Evolutionary conservation across 2,113 vertebrate genomes (phyloP).

Genomic region (Mormyrus lacerda): DNA sequence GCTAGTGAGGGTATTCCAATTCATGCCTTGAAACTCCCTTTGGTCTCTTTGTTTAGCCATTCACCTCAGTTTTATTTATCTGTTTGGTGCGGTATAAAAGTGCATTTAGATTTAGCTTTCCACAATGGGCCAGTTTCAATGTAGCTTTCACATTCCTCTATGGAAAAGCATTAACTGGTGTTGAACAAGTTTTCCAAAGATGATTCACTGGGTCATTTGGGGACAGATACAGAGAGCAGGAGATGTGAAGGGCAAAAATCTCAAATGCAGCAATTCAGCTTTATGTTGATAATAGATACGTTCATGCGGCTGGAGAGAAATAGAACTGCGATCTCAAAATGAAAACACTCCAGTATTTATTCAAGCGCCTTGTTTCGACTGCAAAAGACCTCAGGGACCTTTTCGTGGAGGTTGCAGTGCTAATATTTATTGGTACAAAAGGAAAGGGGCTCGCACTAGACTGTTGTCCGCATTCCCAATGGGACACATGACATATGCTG

Average conservation of each 20-base stretch:
- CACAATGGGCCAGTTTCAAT: background rate
- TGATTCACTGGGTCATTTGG: background rate
- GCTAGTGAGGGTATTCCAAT: background rate
- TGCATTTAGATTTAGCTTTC: background rate
- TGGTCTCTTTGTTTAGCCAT: background rate
- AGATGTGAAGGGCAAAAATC: background rate
- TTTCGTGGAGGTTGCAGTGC: constrained; percentile 8
- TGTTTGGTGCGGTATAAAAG: background rate
- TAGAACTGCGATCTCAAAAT: background rate
- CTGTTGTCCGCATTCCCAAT: constrained; percentile 20
- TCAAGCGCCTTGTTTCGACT: background rate
- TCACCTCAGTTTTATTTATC: background rate
- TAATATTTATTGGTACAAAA: constrained; percentile 25
- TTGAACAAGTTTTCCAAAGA: background rate
- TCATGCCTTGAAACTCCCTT: background rate
- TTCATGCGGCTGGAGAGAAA: background rate
- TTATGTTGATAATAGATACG: background rate
- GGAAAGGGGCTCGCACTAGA: constrained; percentile 20
- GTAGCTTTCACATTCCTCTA: background rate
- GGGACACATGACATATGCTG: constrained; percentile 41
- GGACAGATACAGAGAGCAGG: background rate
- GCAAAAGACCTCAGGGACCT: background rate
- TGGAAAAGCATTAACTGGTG: background rate
- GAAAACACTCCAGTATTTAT: background rate
- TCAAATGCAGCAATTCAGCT: background rate